Base-by-base conservation (phyloP, 2,797 vertebrate species). In the Acanthiza pusilla region DNA sequence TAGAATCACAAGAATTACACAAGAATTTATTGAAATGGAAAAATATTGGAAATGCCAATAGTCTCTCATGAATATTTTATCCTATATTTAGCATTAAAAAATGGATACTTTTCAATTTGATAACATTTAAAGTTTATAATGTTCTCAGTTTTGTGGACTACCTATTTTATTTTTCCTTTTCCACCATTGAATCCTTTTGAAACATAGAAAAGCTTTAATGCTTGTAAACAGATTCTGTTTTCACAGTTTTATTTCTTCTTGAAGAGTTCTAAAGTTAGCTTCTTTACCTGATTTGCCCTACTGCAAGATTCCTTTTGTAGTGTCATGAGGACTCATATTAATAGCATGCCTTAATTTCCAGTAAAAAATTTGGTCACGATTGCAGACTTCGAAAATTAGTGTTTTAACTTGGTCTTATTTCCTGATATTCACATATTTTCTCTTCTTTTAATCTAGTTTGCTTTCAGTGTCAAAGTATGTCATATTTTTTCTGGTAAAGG, bases 371-470 rank as follows among this genome's bases (percentile, higher is more conserved):
- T 79, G 51, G 23, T 92, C 38, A 88, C 3, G 10, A 94, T 51
- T 30, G 10, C 22, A 84, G 81, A 85, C 58, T 60, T 92, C 1
- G 4, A 91, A 94, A 94, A 85, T 61, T 9, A 5, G 1, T 95
- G 61, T 34, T 70, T 88, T 73, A 68, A 80, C 63, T 97, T 95
- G 62, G 40, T 63, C 57, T 93, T 95, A 85, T 94, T 96, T 91
- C 93, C 77, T 60, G 53, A 74, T 94, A 87, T 50, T 89, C 3
- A n/a, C 90, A 67, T 75, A 74, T 91, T 58, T 60, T 60, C 15
- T 72, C 50, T 79, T 92, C 76, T 47, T 96, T 88, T 88, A 45
- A 86, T 89, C 66, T 91, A 85, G 47, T 94, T 94, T 97, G 91
- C 47, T 93, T 94, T 95, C 45, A 48, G 18, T 85, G 85, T 91